A percentile compares a stretch with the other conserved stretches of the same genome.
phyloP scores from a whole-genome alignment of 2,888 invertebrate species.

The Osedax frankpressi region DNA sequence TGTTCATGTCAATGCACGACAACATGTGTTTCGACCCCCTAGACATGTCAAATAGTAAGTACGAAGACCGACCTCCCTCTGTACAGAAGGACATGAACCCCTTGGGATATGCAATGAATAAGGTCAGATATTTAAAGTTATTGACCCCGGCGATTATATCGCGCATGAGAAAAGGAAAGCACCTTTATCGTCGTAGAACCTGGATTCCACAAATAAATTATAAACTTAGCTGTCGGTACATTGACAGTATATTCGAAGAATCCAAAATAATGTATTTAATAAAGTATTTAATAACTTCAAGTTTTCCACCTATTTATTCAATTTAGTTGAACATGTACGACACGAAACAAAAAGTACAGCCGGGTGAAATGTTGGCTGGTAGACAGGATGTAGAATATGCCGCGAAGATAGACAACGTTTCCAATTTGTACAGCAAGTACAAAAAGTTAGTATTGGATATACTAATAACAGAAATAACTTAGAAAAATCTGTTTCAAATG shows the following conservation, averaged over 20 bases:
- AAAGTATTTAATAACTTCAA: no score
- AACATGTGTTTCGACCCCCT: slow-evolving; percentile 42
- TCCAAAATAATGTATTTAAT: no score
- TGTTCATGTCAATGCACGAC: slow-evolving; percentile 46
- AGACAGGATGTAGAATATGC: neutral
- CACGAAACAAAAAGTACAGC: neutral
- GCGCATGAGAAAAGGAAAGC: no score
- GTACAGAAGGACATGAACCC: slow-evolving; percentile 43
- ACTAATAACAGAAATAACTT: no score
- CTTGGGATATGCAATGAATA: slow-evolving; percentile 35
- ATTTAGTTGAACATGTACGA: neutral
- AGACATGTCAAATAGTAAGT: slow-evolving; percentile 41
- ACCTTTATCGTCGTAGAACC: no score
- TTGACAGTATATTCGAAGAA: no score
- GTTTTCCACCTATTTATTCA: no score
- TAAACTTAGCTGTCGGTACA: no score
- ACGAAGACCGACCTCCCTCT: slow-evolving; percentile 26
- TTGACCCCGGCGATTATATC: no score
- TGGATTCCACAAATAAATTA: no score
- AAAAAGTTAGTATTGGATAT: neutral
- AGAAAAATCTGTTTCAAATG: no score
- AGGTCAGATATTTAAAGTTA: no score
- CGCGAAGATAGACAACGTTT: neutral
- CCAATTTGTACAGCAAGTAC: neutral
- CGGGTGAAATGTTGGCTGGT: neutral